phyloP scores from a whole-genome alignment of 37 sponge, comb jelly and placozoan genomes.

The Agelas oroides region DNA sequence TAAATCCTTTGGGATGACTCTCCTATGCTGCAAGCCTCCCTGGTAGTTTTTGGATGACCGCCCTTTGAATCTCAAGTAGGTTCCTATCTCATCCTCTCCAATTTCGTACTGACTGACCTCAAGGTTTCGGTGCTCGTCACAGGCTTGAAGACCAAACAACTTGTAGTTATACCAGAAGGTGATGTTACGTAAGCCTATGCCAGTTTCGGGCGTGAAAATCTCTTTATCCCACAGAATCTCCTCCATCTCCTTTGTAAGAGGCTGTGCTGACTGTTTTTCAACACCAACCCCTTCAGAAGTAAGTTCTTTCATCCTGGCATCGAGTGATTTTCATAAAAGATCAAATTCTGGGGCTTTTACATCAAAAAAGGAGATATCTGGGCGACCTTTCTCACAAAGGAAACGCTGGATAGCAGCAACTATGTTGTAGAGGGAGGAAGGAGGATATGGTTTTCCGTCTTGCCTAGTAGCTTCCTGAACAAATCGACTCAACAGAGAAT shows the following conservation, averaged over 20 bases:
- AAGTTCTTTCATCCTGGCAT: conserved; percentile 12
- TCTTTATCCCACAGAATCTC: conserved; percentile 15
- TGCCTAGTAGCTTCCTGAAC: conserved; percentile 10
- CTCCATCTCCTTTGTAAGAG: neutral
- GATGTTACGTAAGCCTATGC: neutral
- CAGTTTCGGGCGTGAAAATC: neutral
- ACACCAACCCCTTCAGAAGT: conserved; percentile 2
- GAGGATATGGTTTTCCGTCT: conserved; percentile 5
- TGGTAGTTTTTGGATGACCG: too few relatives aligned
- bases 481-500: too few relatives aligned
- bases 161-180: neutral
- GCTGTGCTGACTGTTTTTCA: neutral
- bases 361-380: conserved; percentile 3
- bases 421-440: too few relatives aligned
- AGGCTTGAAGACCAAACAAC: neutral
- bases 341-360: neutral
- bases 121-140: neutral
- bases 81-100: too few relatives aligned
- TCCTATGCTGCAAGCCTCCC: too few relatives aligned
- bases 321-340: neutral
- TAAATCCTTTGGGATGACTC: too few relatives aligned
- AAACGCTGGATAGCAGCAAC: conserved; percentile 8
- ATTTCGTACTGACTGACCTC: neutral
- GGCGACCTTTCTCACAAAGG: conserved; percentile 11
- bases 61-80: too few relatives aligned